A percentile compares a stretch with the other conserved stretches of the same genome.
phyloP scores from a whole-genome alignment of 2,888 invertebrate species.

The Dione vanillae region DNA sequence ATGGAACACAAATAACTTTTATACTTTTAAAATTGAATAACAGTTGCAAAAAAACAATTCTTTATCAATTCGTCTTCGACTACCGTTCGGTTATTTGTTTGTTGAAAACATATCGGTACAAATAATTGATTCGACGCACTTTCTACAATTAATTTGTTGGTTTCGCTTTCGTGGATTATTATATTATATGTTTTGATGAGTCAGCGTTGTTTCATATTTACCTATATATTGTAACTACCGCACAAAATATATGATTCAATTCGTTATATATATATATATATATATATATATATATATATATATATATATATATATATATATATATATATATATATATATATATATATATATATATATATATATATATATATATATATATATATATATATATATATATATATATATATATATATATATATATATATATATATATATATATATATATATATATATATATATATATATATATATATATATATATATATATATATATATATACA shows the following conservation, averaged over 20 bases:
- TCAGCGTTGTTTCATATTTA: constrained; percentile 32
- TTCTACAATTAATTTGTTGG: constrained; percentile 74
- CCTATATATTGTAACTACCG: neutral
- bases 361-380: neutral
- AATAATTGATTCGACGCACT: constrained; percentile 73
- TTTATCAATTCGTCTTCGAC: constrained; percentile 31
- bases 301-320: no score
- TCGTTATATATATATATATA: no score
- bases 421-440: no score
- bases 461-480: neutral
- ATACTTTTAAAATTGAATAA: constrained; percentile 17
- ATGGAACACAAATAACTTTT: neutral
- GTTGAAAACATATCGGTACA: constrained; percentile 49
- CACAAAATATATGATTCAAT: neutral
- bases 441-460: no score
- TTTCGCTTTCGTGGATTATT: constrained; percentile 72
- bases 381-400: constrained; percentile 8
- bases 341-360: neutral
- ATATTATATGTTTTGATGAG: constrained; percentile 62
- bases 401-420: no score
- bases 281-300: no score
- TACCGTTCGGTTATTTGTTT: constrained; percentile 39
- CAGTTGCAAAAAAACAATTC: constrained; percentile 7
- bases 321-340: no score
- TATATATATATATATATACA: neutral